These are phyloP conservation scores for Odontesthes bonariensis DNA, from an alignment of 2,113 vertebrate genomes.

Conservation along the genomic window DNA sequence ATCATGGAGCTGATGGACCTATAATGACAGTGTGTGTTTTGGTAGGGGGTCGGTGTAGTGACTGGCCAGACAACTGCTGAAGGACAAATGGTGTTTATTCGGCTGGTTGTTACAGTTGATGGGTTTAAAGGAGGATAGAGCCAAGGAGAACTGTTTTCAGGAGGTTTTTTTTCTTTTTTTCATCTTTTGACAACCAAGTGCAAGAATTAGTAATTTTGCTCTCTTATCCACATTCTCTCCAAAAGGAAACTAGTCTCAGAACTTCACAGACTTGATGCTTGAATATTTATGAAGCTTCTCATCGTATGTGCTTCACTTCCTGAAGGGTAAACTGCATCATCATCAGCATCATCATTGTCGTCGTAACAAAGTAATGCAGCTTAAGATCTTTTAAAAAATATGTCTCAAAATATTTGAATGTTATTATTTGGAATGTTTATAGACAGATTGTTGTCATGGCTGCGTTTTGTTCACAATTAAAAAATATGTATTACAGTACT, in stretches of 20 bases:
- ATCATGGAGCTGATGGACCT: slow-evolving; percentile 35
- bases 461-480: no score
- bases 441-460: no score
- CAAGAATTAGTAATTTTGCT: background rate
- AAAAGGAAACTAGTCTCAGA: background rate
- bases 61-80: slow-evolving; percentile 44
- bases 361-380: no score
- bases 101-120: slow-evolving; percentile 6
- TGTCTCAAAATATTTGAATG: no score
- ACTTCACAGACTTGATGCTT: background rate
- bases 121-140: slow-evolving; percentile 17
- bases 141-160: background rate
- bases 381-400: no score
- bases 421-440: no score
- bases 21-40: slow-evolving; percentile 67
- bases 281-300: background rate
- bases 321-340: background rate
- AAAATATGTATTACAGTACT: no score
- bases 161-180: background rate
- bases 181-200: background rate
- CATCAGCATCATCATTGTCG: no score
- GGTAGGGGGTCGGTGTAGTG: slow-evolving; percentile 44
- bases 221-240: background rate
- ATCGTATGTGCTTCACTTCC: background rate
- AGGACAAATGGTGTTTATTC: slow-evolving; percentile 53